Percentiles rank a stretch among this genome's conserved stretches.
These are phyloP conservation scores for Aleiodes testaceus DNA, from an alignment of 2,888 invertebrate genomes.

Conservation along the genomic window DNA sequence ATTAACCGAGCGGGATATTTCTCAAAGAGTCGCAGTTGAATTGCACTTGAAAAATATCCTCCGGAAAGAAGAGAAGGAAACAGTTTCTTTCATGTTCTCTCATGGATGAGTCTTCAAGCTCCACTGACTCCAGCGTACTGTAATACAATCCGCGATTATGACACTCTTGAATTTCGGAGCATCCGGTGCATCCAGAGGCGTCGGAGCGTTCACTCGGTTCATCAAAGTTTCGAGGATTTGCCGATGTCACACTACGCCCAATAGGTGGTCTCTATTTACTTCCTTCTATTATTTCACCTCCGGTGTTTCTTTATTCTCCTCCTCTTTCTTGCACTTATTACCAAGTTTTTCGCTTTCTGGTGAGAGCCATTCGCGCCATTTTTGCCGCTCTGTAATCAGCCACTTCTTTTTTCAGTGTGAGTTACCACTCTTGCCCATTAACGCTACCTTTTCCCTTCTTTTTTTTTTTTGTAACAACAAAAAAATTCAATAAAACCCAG, in stretches of 20 bases:
- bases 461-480: slow-evolving; percentile 48
- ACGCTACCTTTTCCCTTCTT: slow-evolving; percentile 49
- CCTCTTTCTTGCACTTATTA: slow-evolving; percentile 38
- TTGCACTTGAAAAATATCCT: slow-evolving; percentile 16
- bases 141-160: slow-evolving; percentile 61
- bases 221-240: slow-evolving; percentile 56
- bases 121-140: slow-evolving; percentile 12
- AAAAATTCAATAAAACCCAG: slow-evolving; percentile 54
- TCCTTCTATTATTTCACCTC: slow-evolving; percentile 6
- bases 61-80: slow-evolving; percentile 23
- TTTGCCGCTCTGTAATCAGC: slow-evolving; percentile 65
- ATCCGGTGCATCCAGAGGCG: slow-evolving; percentile 41
- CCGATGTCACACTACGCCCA: slow-evolving; percentile 45
- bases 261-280: slow-evolving; percentile 61
- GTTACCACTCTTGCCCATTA: slow-evolving; percentile 57
- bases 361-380: slow-evolving; percentile 46
- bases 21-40: slow-evolving; percentile 3
- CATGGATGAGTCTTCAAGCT: slow-evolving; percentile 26
- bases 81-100: slow-evolving; percentile 8
- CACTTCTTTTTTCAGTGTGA: slow-evolving; percentile 34
- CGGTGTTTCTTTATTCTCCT: slow-evolving; percentile 5
- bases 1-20: slow-evolving; percentile 9
- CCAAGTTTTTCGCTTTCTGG: slow-evolving; percentile 51
- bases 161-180: slow-evolving; percentile 49
- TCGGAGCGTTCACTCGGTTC: slow-evolving; percentile 46